A percentile compares a stretch with the other conserved stretches of the same genome.
phyloP scores from a whole-genome alignment of 2,888 invertebrate species.

The Catocala fraxini region DNA sequence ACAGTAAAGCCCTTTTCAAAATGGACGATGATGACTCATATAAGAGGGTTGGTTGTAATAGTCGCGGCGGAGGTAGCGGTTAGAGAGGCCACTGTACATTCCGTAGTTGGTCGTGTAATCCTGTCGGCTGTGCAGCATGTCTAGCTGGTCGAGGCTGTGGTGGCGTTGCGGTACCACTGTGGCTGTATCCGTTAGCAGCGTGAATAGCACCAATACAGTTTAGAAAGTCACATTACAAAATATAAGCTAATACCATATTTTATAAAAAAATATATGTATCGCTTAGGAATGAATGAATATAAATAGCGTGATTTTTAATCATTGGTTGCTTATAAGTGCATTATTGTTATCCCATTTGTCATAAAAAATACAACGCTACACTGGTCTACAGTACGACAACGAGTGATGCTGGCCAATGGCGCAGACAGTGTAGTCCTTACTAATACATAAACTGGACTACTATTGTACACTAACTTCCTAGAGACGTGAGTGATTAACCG shows the following conservation, averaged over 20 bases:
- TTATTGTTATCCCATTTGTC: too few relatives aligned
- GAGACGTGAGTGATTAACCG: too few relatives aligned
- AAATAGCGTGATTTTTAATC: too few relatives aligned
- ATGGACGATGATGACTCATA: constrained; percentile 81
- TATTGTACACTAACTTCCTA: too few relatives aligned
- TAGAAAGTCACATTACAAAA: constrained; percentile 1
- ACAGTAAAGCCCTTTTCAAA: constrained; percentile 85
- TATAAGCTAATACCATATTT: background rate
- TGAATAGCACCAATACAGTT: constrained; percentile 60
- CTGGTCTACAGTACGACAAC: too few relatives aligned
- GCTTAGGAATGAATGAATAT: too few relatives aligned
- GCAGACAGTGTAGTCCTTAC: too few relatives aligned
- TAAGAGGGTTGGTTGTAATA: constrained; percentile 75
- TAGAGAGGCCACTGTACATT: constrained; percentile 62
- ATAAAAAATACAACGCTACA: too few relatives aligned
- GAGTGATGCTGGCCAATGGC: too few relatives aligned
- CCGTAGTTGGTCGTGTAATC: constrained; percentile 74
- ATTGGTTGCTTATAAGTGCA: too few relatives aligned
- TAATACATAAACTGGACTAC: too few relatives aligned
- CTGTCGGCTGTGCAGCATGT: constrained; percentile 78
- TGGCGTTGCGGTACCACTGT: constrained; percentile 74
- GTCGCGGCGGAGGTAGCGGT: constrained; percentile 75
- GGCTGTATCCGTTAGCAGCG: constrained; percentile 72
- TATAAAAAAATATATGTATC: background rate
- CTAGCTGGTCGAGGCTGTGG: constrained; percentile 83